Evolutionary conservation across 2,888 invertebrate genomes (phyloP).

Genomic region (Cantharis rufa): DNA sequence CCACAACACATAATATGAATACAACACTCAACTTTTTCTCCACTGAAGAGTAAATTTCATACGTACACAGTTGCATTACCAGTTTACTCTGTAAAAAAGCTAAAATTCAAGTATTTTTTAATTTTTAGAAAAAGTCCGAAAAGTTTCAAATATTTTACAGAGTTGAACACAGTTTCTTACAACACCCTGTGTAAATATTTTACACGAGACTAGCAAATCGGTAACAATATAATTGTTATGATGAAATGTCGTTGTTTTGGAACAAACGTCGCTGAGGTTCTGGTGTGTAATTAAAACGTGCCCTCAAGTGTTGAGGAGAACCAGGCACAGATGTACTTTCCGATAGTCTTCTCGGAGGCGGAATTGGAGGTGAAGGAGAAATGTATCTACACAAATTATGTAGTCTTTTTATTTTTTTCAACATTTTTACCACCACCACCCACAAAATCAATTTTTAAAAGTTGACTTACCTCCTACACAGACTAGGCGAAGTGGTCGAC

Average conservation of each 20-base stretch:
- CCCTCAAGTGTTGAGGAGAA: constrained; percentile 69
- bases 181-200: constrained; percentile 24
- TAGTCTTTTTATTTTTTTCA: not conserved
- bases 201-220: not conserved
- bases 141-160: not conserved
- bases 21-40: constrained; percentile 22
- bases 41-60: constrained; percentile 22
- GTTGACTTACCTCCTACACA: constrained; percentile 60
- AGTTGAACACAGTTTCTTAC: constrained; percentile 5
- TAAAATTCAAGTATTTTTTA: not conserved
- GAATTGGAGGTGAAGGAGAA: constrained; percentile 65
- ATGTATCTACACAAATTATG: constrained; percentile 58
- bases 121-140: not conserved
- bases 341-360: constrained; percentile 66
- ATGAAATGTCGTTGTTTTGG: constrained; percentile 53
- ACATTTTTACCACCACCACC: not conserved
- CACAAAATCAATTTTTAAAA: not conserved
- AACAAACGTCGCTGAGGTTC: constrained; percentile 63
- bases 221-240: constrained; percentile 38
- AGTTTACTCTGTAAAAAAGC: not conserved
- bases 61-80: not conserved
- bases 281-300: constrained; percentile 65
- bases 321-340: constrained; percentile 72
- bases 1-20: constrained; percentile 16
- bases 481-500: constrained; percentile 58